Evolutionary conservation across 2,113 vertebrate species (phyloP).

Genomic region (Addax nasomaculatus): DNA sequence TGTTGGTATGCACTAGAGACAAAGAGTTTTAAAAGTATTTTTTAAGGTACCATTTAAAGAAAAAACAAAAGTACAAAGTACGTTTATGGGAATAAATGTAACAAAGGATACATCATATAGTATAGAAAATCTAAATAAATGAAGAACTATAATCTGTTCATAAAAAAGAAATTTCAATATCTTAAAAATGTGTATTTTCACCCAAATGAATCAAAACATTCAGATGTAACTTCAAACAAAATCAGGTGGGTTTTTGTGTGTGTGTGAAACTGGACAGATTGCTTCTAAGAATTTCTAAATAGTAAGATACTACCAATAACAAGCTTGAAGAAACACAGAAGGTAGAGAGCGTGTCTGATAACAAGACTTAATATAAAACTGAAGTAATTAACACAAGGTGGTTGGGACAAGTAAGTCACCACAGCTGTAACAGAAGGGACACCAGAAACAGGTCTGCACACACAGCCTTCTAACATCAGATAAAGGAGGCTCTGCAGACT

Average conservation of each 20-base stretch:
- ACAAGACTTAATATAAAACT: background rate
- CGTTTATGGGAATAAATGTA: background rate
- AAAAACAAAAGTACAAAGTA: background rate
- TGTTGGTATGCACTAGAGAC: no score
- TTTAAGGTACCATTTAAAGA: background rate
- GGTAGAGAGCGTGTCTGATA: background rate
- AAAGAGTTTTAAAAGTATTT: background rate
- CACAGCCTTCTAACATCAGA: background rate
- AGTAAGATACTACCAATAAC: background rate
- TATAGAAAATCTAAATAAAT: background rate
- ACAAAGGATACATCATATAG: background rate
- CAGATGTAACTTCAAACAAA: background rate
- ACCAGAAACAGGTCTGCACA: background rate
- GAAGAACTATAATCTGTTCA: background rate
- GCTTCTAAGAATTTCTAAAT: background rate
- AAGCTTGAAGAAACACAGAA: background rate
- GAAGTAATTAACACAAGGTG: accelerated
- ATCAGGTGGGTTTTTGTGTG: background rate
- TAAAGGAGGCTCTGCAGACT: no score
- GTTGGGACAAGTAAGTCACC: background rate
- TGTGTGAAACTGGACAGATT: background rate
- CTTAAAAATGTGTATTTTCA: background rate
- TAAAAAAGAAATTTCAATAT: background rate
- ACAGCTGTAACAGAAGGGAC: background rate
- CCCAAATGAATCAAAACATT: background rate